Conservation (phyloP, 2,797 vertebrate genomes). For the Karalla daura region DNA sequence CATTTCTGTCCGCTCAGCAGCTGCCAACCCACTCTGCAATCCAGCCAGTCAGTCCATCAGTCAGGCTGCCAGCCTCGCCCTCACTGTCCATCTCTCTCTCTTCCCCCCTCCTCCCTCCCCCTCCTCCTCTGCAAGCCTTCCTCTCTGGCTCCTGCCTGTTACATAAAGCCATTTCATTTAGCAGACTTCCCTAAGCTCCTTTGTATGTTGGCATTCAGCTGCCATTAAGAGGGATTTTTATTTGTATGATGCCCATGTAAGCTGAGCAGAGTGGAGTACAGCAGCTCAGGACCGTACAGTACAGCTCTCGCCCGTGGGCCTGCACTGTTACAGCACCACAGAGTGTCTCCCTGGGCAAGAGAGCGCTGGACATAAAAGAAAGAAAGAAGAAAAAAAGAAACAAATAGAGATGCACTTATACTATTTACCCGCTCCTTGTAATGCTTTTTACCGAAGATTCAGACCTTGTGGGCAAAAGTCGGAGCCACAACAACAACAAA, state of each 20-base stretch:
- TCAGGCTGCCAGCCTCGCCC: slow-evolving; percentile 72
- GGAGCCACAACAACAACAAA: slow-evolving; percentile 29
- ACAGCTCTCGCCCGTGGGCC: slow-evolving; percentile 66
- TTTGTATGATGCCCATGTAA: slow-evolving; percentile 80
- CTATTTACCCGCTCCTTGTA: slow-evolving; percentile 29
- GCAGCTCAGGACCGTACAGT: slow-evolving; percentile 64
- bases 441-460: slow-evolving; percentile 47
- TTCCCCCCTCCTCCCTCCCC: slow-evolving; percentile 23
- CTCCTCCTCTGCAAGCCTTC: slow-evolving; percentile 49
- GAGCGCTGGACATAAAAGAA: slow-evolving; percentile 38
- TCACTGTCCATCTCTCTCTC: slow-evolving; percentile 57
- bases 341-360: slow-evolving; percentile 41
- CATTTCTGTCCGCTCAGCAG: slow-evolving; percentile 79
- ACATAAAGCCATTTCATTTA: slow-evolving; percentile 82
- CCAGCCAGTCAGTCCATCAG: slow-evolving; percentile 76
- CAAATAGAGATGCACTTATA: slow-evolving; percentile 48
- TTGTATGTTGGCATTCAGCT: slow-evolving; percentile 82
- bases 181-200: slow-evolving; percentile 77
- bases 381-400: too few relatives aligned
- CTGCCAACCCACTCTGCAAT: slow-evolving; percentile 62
- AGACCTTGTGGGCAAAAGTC: slow-evolving; percentile 30
- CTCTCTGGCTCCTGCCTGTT: slow-evolving; percentile 69
- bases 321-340: slow-evolving; percentile 52
- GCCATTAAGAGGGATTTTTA: slow-evolving; percentile 84
- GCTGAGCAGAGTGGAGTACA: slow-evolving; percentile 68